Evolutionary conservation across 2,888 invertebrate species (phyloP).

Genomic region (Brachyopa scutellaris): DNA sequence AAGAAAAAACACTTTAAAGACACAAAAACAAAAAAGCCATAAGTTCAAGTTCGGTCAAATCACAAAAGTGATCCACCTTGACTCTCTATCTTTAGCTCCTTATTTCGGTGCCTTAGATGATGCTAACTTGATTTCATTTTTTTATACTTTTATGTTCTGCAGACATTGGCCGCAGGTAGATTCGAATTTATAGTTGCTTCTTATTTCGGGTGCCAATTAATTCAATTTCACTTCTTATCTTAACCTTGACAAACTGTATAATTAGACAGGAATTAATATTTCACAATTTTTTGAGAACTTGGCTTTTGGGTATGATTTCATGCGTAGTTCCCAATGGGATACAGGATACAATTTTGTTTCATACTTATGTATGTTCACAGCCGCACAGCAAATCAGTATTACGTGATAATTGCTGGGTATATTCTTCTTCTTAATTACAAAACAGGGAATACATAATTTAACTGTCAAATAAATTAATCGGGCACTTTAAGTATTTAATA

Average conservation of each 20-base stretch:
- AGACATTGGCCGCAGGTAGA: slow-evolving; percentile 48
- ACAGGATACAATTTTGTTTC: no score
- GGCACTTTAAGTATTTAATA: not conserved
- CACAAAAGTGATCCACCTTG: slow-evolving; percentile 36
- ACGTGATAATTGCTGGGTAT: not conserved
- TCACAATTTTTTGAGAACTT: slow-evolving; percentile 19
- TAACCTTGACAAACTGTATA: slow-evolving; percentile 37
- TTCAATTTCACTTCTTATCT: slow-evolving; percentile 29
- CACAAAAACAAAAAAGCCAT: not conserved
- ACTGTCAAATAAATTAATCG: slow-evolving; percentile 36
- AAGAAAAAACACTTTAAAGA: slow-evolving; percentile 9
- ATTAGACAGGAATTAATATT: slow-evolving; percentile 49
- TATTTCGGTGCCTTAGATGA: not conserved
- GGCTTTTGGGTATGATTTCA: no score
- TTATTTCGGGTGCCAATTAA: slow-evolving; percentile 51
- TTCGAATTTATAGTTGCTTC: not conserved
- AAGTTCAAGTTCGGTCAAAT: slow-evolving; percentile 42
- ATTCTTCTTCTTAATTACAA: slow-evolving; percentile 23
- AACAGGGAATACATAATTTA: no score
- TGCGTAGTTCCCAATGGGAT: no score
- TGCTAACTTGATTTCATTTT: not conserved
- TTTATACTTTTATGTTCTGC: not conserved
- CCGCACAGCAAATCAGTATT: not conserved
- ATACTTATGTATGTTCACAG: no score
- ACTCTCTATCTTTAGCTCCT: slow-evolving; percentile 5